Percentiles rank a stretch among this genome's conserved stretches.
Conservation (phyloP, 2,113 vertebrate species). For the Aegithalos caudatus region DNA sequence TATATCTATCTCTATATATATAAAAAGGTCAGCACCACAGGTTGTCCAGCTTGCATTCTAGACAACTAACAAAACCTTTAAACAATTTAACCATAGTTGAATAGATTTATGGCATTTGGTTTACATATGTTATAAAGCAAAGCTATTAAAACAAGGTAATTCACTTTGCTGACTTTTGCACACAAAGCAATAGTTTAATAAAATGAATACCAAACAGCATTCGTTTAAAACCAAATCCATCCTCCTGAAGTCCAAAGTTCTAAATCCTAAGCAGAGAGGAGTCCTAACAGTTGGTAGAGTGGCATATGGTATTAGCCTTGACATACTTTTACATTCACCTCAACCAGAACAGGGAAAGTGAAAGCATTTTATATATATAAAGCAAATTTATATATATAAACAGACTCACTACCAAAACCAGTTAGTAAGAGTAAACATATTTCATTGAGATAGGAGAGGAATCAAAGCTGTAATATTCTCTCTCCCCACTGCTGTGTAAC, state of each 20-base stretch:
- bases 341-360: constrained; percentile 72
- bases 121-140: constrained; percentile 73
- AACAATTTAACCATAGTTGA: constrained; percentile 71
- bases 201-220: constrained; percentile 68
- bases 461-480: background rate
- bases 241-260: constrained; percentile 47
- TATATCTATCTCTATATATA: constrained; percentile 58
- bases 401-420: constrained; percentile 69
- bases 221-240: constrained; percentile 60
- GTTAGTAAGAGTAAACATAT: constrained; percentile 61
- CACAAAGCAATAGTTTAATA: constrained; percentile 52
- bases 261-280: constrained; percentile 56
- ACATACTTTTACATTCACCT: constrained; percentile 75
- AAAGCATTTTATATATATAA: constrained; percentile 78
- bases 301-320: constrained; percentile 63
- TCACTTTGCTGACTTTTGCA: constrained; percentile 74
- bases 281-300: constrained; percentile 58
- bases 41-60: constrained; percentile 63
- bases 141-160: constrained; percentile 71
- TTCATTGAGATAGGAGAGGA: constrained; percentile 42
- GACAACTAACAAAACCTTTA: constrained; percentile 70
- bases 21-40: constrained; percentile 79
- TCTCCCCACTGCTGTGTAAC: constrained; percentile 2
- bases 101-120: constrained; percentile 81
- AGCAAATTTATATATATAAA: constrained; percentile 70